Evolutionary conservation across 2,113 vertebrate species (phyloP).

Genomic region (Dicentrarchus labrax): DNA sequence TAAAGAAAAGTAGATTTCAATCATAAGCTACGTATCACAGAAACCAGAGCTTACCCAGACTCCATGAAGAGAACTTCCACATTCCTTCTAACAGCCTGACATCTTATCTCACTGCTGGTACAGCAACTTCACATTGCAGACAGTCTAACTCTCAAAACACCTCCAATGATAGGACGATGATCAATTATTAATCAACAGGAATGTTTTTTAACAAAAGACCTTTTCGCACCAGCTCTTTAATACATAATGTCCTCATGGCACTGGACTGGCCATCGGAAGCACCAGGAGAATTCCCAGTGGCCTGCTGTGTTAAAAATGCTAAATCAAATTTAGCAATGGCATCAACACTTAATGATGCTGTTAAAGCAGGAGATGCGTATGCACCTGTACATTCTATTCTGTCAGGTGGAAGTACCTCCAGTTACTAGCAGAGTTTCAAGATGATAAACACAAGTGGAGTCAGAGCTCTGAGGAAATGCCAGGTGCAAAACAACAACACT

Average conservation of each 20-base stretch:
- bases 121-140: neutral
- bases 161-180: constrained; percentile 1
- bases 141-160: neutral
- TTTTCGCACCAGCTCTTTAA: neutral
- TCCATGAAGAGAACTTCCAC: neutral
- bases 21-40: neutral
- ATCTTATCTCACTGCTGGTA: constrained; percentile 1
- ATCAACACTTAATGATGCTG: neutral
- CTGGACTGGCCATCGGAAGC: no score
- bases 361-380: neutral
- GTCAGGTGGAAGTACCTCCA: neutral
- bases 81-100: neutral
- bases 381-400: no score
- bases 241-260: neutral
- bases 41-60: neutral
- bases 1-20: neutral
- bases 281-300: neutral
- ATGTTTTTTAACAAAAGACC: neutral
- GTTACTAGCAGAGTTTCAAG: no score
- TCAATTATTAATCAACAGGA: constrained; percentile 18
- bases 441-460: neutral
- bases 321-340: neutral
- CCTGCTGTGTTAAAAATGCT: neutral
- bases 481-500: neutral
- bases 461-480: neutral